Evolutionary conservation across 2,888 invertebrate species (phyloP).

Genomic region (Orchesella flavescens): DNA sequence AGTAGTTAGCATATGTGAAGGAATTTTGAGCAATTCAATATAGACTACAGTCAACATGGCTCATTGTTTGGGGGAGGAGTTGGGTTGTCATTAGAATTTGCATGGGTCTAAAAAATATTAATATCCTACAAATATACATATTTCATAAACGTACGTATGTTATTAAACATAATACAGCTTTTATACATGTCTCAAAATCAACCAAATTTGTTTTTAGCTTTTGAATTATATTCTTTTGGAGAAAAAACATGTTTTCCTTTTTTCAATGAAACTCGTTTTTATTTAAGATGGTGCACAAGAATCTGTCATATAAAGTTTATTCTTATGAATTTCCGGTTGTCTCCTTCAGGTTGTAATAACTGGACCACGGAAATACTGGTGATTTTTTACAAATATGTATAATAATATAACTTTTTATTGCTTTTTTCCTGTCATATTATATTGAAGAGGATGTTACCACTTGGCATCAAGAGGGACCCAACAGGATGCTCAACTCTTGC

Average conservation of each 20-base stretch:
- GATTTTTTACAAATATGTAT: not conserved
- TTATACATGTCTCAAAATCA: too few species aligned
- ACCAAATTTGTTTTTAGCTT: too few species aligned
- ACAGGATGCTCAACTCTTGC: not conserved
- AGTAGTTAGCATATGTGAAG: not conserved
- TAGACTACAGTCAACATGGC: not conserved
- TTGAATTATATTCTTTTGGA: too few species aligned
- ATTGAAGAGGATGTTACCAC: conserved; percentile 16
- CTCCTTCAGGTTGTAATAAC: too few species aligned
- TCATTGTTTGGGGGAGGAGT: not conserved
- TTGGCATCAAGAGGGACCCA: not conserved
- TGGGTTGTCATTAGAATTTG: not conserved
- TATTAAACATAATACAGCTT: too few species aligned
- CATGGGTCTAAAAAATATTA: not conserved
- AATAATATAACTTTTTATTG: not conserved
- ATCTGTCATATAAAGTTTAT: too few species aligned
- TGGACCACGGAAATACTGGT: not conserved
- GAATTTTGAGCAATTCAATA: not conserved
- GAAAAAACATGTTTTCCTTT: too few species aligned
- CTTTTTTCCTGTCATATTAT: not conserved
- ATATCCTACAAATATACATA: not conserved
- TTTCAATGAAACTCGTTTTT: too few species aligned
- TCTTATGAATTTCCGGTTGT: too few species aligned
- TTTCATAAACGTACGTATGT: too few species aligned
- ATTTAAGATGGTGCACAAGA: too few species aligned